Conservation (phyloP, 2,797 vertebrate genomes). For the Crenichthys baileyi region DNA sequence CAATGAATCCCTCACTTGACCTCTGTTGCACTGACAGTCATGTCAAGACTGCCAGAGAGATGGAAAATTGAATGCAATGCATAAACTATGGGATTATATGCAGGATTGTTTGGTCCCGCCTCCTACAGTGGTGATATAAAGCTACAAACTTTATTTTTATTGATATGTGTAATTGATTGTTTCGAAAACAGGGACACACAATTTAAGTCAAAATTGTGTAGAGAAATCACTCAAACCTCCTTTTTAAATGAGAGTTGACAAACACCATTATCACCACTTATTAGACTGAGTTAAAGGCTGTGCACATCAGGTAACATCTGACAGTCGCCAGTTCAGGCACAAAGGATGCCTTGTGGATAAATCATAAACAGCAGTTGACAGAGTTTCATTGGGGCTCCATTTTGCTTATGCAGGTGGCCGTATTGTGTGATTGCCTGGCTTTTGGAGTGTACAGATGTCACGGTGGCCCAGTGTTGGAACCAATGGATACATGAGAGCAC, state of each 20-base stretch:
- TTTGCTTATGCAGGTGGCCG: background rate
- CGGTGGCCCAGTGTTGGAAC: background rate
- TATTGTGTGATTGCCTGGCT: background rate
- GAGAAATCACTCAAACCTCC: background rate
- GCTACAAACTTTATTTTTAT: no score
- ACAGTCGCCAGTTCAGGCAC: background rate
- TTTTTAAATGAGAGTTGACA: background rate
- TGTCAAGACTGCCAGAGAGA: background rate
- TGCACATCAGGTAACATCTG: background rate
- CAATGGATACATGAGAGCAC: background rate
- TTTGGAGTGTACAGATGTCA: background rate
- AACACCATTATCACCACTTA: background rate
- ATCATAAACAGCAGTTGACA: background rate
- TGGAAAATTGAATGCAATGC: background rate
- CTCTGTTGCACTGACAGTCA: no score
- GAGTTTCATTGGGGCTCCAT: background rate
- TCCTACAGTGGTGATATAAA: background rate
- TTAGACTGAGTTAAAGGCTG: background rate
- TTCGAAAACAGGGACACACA: background rate
- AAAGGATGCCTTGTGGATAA: background rate
- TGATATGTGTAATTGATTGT: no score
- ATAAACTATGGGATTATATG: background rate
- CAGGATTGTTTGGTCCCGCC: background rate
- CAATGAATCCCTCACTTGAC: background rate
- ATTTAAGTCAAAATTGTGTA: background rate